A percentile compares a stretch with the other conserved stretches of the same genome.
phyloP scores from a whole-genome alignment of 1,140 invertebrate species.

The Gyrodactylus bullatarudis region DNA sequence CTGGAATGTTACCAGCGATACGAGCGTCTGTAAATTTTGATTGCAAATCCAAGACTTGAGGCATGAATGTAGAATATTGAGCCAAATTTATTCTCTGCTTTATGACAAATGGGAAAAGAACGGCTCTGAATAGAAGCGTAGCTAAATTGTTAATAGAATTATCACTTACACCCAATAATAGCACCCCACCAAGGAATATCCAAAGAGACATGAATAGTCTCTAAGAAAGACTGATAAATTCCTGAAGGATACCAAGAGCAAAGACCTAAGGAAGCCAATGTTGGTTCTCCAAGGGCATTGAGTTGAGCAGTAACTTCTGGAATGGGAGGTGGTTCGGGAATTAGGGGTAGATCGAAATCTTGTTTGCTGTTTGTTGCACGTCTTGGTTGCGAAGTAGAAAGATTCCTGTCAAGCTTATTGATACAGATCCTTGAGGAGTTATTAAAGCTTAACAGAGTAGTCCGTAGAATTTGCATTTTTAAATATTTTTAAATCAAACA shows the following conservation, averaged over 20 bases:
- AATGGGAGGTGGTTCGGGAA: neutral
- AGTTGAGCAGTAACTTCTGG: slow-evolving; percentile 6
- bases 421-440: too few species aligned
- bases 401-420: too few species aligned
- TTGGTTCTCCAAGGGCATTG: slow-evolving; percentile 31
- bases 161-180: slow-evolving; percentile 32
- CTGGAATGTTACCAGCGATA: neutral
- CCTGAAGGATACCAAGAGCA: slow-evolving; percentile 39
- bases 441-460: too few species aligned
- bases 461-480: too few species aligned
- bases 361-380: too few species aligned
- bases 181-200: slow-evolving; percentile 58
- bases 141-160: neutral
- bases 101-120: neutral
- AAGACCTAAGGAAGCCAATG: slow-evolving; percentile 40
- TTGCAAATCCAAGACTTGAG: neutral
- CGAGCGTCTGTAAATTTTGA: neutral
- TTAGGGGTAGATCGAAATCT: too few species aligned
- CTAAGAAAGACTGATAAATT: slow-evolving; percentile 37
- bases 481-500: too few species aligned
- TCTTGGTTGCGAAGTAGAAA: too few species aligned
- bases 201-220: slow-evolving; percentile 36
- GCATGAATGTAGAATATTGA: neutral
- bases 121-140: neutral
- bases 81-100: neutral